Percentiles rank a stretch among this genome's conserved stretches.
Conservation (phyloP, 64 coral and sea anemone species). For the Stichodactyla mertensii region DNA sequence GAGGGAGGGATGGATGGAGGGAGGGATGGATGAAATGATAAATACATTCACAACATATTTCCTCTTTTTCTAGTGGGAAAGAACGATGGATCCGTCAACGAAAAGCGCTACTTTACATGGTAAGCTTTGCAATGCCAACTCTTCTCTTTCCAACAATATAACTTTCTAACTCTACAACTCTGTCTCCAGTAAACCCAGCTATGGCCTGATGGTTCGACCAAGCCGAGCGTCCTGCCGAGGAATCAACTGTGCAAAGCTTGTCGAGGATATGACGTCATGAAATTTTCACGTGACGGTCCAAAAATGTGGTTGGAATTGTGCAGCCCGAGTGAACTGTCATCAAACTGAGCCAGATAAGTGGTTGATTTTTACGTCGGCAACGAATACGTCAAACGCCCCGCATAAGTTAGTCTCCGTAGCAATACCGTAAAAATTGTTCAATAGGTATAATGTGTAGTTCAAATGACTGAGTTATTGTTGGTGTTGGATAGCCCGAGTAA, state of each 20-base stretch:
- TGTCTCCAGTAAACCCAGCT: slow-evolving; percentile 79
- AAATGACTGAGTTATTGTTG: too few relatives aligned
- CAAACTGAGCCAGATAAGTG: background rate
- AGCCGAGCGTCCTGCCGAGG: slow-evolving; percentile 69
- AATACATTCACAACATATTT: background rate
- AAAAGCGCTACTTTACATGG: slow-evolving; percentile 75
- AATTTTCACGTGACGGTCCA: too few relatives aligned
- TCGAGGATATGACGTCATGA: slow-evolving; percentile 49
- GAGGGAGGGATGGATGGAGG: background rate
- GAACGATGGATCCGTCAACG: slow-evolving; percentile 82
- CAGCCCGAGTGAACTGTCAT: background rate
- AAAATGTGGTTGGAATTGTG: background rate
- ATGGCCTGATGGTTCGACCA: slow-evolving; percentile 86
- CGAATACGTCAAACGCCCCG: too few relatives aligned
- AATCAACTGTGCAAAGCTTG: slow-evolving; percentile 87
- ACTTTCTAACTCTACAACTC: background rate
- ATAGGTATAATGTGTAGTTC: too few relatives aligned
- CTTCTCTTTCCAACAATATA: background rate
- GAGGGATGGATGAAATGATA: too few relatives aligned
- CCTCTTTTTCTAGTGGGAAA: slow-evolving; percentile 69
- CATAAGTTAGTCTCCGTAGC: too few relatives aligned
- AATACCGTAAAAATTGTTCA: too few relatives aligned
- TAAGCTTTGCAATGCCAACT: background rate
- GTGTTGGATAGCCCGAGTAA: background rate
- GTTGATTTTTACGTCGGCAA: background rate